Evolutionary conservation across 1,140 invertebrate species (phyloP), one percentile per base, ranked within the genome.

Genomic region (Ylistrum balloti): DNA sequence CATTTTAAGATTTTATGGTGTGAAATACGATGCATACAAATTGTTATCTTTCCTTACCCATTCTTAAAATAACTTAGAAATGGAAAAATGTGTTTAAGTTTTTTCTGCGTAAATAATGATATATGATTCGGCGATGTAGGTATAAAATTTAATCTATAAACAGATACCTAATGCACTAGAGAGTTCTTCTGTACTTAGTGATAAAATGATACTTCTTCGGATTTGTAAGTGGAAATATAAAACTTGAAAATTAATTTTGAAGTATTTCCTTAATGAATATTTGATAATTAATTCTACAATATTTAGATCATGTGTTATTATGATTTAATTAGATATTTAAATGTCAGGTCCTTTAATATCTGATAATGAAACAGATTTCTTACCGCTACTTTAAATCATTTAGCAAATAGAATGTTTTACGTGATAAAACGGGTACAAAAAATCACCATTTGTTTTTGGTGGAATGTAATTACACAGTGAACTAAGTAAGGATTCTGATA

Each of bases 1-100:
- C 56, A 28, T 74, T 74, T 74, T 74, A 3, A 74, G n/a, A 74
- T 74, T 28, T 74, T 74, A 74, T 74, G 56, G 56, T 74, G 56
- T 74, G 56, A 74, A 74, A 74, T 74, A 17, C 22, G 56, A 28
- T 3, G n/a, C 5, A 74, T 74, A 74, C 56, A n/a, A n/a, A 74
- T 3, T 74, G n/a, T 74, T 74, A 74, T 74, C 56, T 28, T 74
- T 28, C 56, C 11, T 74, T 74, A 5, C 5, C 22, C 0, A 22
- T 74, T 28, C 56, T 74, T 28, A 74, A 74, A 74, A 74, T 74
- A 74, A 9, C 17, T 28, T 28, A 74, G 56, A 28, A 74, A 74
- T 74, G 56, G 17, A 74, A 74, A 74, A 74, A n/a, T 28, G 17
- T 28, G 22, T 74, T n/a, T n/a, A n/a, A n/a, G n/a, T n/a, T 74